Base-by-base conservation (phyloP, 2,113 vertebrate genomes). In the Pedionomus torquatus region DNA sequence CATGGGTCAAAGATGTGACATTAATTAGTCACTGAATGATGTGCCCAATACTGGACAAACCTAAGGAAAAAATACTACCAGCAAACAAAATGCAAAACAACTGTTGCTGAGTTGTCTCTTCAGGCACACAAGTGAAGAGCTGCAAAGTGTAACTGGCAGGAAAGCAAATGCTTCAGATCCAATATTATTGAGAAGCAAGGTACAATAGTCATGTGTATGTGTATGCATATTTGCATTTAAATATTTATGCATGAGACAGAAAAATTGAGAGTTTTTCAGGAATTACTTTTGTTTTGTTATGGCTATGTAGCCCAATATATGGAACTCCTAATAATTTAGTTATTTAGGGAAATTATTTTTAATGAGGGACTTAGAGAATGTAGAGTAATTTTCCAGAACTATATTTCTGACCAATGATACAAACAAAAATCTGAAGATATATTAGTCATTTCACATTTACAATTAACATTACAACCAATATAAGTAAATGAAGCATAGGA, bases 281-380 rank as follows among this genome's bases (percentile, higher is more conserved):
- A 64, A 61, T 23, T 0, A 5, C n/a, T 9, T 37, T 10, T 28
- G 12, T 28, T 75, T 55, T 85, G 4, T 57, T 23, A 10, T 8
- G 2, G 5, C 10, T 83, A 7, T 90, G 2, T 66, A 5, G 21
- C 4, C 20, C 10, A 52, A 8, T 9, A 8, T 9, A 11, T 4
- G 2, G 5, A 76, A 49, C 2, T 25, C 4, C 9, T n/a, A 49
- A 3, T 46, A 24, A 30, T 43, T 49, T 20, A 35, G 5, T 52
- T 54, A 39, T 75, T 63, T 66, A 60, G 17, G 44, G 23, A 76
- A 89, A 60, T 8, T 43, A 15, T 55, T 94, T 89, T 28, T 46
- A 55, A 26, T 0, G 2, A 48, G 4, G 1, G 1, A 68, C 11
- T 39, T 49, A 23, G 7, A 69, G 7, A 71, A 86, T 23, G 1